These are phyloP conservation scores for Delphinapterus leucas DNA, from an alignment of 2,113 vertebrate species.

Conservation along the genomic window DNA sequence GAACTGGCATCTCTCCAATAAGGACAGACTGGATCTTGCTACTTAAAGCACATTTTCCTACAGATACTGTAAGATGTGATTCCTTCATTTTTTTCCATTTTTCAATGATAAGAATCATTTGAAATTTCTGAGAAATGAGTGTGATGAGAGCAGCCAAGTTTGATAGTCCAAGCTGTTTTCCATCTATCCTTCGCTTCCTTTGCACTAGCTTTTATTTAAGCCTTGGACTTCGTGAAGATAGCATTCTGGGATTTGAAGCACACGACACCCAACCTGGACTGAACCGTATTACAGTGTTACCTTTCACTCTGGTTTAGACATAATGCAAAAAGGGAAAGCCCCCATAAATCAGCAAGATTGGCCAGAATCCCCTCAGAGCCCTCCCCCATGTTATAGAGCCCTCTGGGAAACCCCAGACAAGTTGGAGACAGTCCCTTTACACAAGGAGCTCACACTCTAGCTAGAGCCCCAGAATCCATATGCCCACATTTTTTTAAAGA, in stretches of 20 bases:
- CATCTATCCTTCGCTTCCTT: conserved; percentile 4
- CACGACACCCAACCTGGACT: neutral
- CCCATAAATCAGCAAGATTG: neutral
- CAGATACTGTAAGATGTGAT: conserved; percentile 43
- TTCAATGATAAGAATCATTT: conserved; percentile 37
- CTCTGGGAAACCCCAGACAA: neutral
- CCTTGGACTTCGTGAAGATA: neutral
- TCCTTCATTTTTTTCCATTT: neutral
- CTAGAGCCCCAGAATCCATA: neutral
- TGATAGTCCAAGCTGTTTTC: neutral
- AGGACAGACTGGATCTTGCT: conserved; percentile 48
- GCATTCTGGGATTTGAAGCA: neutral
- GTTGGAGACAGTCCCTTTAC: neutral
- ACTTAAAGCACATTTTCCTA: conserved; percentile 60
- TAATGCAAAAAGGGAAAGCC: neutral
- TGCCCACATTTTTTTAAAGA: neutral
- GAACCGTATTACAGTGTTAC: neutral
- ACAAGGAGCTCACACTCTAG: neutral
- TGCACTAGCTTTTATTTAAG: conserved; percentile 39
- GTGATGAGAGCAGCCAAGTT: neutral
- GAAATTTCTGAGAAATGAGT: conserved; percentile 42
- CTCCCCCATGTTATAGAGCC: neutral
- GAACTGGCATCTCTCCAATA: conserved; percentile 51
- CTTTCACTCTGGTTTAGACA: neutral
- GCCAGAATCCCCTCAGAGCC: neutral